phyloP scores from a whole-genome alignment of 2,888 invertebrate species.

The Hirtodrosophila confusa region DNA sequence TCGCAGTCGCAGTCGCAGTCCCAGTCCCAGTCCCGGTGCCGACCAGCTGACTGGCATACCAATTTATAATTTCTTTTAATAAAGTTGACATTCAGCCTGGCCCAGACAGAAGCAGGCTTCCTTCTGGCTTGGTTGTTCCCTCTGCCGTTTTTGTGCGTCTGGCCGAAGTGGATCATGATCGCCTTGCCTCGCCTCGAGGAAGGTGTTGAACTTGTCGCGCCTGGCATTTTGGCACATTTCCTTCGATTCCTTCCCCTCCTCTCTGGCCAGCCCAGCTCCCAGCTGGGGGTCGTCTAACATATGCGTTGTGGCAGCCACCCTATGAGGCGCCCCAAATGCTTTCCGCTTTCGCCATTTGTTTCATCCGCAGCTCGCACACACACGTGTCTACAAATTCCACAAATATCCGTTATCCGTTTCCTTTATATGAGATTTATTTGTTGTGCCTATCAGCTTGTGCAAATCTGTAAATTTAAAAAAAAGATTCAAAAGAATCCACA shows the following conservation, averaged over 20 bases:
- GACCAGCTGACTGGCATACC: constrained; percentile 71
- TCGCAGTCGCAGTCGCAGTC: constrained; percentile 3
- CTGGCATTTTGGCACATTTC: constrained; percentile 73
- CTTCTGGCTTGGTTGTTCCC: constrained; percentile 4
- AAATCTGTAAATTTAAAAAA: constrained; percentile 69
- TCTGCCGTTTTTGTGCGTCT: constrained; percentile 50
- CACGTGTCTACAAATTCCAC: constrained; percentile 78
- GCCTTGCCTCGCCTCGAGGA: constrained; percentile 10
- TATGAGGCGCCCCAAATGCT: constrained; percentile 55
- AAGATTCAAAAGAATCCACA: constrained; percentile 36
- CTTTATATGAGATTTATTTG: constrained; percentile 73
- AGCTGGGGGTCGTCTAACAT: constrained; percentile 46
- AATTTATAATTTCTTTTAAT: constrained; percentile 80
- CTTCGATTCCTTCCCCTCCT: neutral
- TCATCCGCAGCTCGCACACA: constrained; percentile 45
- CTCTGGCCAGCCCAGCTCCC: neutral
- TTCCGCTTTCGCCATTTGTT: constrained; percentile 61
- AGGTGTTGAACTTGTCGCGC: constrained; percentile 75
- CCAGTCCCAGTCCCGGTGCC: constrained; percentile 21
- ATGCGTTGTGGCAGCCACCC: constrained; percentile 52
- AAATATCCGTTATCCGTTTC: constrained; percentile 76
- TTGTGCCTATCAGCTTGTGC: constrained; percentile 63
- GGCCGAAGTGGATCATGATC: constrained; percentile 72
- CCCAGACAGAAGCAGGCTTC: constrained; percentile 19
- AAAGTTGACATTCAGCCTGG: constrained; percentile 73